A percentile compares a stretch with the other conserved stretches of the same genome.
Conservation (phyloP, 1,140 invertebrate genomes). For the Bombus affinis region DNA sequence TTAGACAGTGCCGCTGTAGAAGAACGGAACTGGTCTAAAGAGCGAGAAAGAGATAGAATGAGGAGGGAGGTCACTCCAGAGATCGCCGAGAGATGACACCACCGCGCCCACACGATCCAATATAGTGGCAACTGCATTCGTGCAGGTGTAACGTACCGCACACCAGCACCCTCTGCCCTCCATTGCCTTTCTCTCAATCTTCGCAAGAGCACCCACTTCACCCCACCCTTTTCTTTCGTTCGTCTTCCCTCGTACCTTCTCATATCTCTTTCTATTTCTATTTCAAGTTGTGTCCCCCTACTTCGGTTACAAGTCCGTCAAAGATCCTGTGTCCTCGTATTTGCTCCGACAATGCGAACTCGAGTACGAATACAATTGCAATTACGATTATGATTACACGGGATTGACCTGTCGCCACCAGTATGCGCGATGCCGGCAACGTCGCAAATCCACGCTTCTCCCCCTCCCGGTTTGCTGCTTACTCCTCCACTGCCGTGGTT, state of each 20-base stretch:
- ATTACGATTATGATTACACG: slow-evolving; percentile 71
- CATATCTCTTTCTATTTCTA: slow-evolving; percentile 29
- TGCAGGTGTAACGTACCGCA: slow-evolving; percentile 74
- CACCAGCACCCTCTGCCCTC: slow-evolving; percentile 46
- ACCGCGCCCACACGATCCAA: slow-evolving; percentile 73
- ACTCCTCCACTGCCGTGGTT: slow-evolving; percentile 4
- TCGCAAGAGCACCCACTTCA: slow-evolving; percentile 25
- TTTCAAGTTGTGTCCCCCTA: slow-evolving; percentile 23
- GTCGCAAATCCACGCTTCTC: slow-evolving; percentile 66
- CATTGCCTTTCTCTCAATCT: slow-evolving; percentile 36
- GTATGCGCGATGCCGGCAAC: slow-evolving; percentile 67
- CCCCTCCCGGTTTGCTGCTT: slow-evolving; percentile 1
- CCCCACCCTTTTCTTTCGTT: slow-evolving; percentile 10
- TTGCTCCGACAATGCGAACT: slow-evolving; percentile 64
- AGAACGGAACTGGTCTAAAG: slow-evolving; percentile 69
- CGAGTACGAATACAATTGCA: slow-evolving; percentile 64
- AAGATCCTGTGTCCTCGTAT: slow-evolving; percentile 62
- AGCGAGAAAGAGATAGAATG: slow-evolving; percentile 34
- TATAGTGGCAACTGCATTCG: slow-evolving; percentile 66
- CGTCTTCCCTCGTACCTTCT: slow-evolving; percentile 28
- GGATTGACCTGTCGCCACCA: slow-evolving; percentile 52
- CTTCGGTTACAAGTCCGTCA: slow-evolving; percentile 37
- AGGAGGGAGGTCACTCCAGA: slow-evolving; percentile 71
- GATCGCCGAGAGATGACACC: slow-evolving; percentile 80
- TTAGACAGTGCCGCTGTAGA: slow-evolving; percentile 71